Conservation (phyloP, 2,797 vertebrate genomes). For the Onychomys torridus region DNA sequence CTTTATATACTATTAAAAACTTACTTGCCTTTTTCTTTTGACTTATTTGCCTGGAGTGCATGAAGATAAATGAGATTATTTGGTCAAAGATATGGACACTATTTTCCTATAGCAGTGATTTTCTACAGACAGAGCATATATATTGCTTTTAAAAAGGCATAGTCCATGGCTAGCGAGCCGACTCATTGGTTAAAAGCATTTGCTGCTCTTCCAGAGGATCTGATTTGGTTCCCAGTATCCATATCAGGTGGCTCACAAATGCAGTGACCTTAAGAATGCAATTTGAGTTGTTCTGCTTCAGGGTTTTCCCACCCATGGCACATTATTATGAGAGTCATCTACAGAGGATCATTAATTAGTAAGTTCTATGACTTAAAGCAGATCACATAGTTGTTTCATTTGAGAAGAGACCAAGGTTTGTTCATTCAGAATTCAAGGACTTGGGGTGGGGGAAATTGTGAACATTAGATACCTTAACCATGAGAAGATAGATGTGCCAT, state of each 20-base stretch:
- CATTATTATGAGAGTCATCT: neutral
- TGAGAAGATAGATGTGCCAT: conserved; percentile 71
- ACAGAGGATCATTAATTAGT: conserved; percentile 18
- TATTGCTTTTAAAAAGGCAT: conserved; percentile 4
- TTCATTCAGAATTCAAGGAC: conserved; percentile 74
- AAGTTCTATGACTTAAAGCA: conserved; percentile 32
- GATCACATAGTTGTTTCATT: conserved; percentile 36
- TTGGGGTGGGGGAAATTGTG: conserved; percentile 51
- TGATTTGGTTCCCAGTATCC: neutral
- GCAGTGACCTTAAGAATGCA: neutral
- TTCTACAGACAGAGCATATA: conserved; percentile 14
- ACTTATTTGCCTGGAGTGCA: conserved; percentile 23
- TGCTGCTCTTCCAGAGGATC: neutral
- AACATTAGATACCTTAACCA: conserved; percentile 74
- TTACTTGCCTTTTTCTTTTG: conserved; percentile 52
- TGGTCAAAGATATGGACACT: conserved; percentile 19
- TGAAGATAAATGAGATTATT: conserved; percentile 44
- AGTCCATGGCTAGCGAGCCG: neutral
- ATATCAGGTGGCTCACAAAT: neutral
- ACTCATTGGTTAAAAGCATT: neutral
- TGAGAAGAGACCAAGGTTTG: conserved; percentile 54
- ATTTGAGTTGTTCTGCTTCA: conserved; percentile 7
- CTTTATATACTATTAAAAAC: conserved; percentile 53
- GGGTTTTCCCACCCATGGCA: neutral
- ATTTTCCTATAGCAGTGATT: conserved; percentile 49